Evolutionary conservation across 2,113 vertebrate species (phyloP).

Genomic region (Myotis brandtii): DNA sequence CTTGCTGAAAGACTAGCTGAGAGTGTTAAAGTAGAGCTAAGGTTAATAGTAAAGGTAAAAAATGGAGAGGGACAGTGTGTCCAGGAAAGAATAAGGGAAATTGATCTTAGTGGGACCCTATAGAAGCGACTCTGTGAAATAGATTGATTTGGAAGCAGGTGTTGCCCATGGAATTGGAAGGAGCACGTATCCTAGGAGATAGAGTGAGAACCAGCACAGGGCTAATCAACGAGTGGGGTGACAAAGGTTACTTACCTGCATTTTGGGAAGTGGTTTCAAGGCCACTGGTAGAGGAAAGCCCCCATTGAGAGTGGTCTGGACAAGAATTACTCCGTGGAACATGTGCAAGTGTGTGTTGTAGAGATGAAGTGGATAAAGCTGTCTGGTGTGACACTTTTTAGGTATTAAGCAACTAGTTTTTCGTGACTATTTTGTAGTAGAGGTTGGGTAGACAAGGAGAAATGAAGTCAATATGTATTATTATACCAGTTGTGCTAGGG

Average conservation of each 20-base stretch:
- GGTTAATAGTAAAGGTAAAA: not conserved
- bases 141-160: not conserved
- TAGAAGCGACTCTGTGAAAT: not conserved
- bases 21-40: not conserved
- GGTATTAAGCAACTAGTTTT: constrained; percentile 9
- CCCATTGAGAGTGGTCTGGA: not conserved
- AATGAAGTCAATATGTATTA: not conserved
- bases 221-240: too few species aligned
- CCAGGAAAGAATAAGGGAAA: not conserved
- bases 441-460: not conserved
- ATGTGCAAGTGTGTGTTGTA: not conserved
- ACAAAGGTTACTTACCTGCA: not conserved
- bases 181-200: not conserved
- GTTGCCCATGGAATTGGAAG: not conserved
- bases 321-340: not conserved
- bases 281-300: not conserved
- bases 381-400: not conserved
- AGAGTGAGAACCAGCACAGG: not conserved
- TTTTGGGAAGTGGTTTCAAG: constrained; percentile 19
- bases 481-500: not conserved
- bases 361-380: not conserved
- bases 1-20: not conserved
- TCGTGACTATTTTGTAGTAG: not conserved
- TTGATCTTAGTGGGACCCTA: not conserved
- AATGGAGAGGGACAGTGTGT: not conserved